phyloP scores from a whole-genome alignment of 2,888 invertebrate species.

The Tachina lurida region DNA sequence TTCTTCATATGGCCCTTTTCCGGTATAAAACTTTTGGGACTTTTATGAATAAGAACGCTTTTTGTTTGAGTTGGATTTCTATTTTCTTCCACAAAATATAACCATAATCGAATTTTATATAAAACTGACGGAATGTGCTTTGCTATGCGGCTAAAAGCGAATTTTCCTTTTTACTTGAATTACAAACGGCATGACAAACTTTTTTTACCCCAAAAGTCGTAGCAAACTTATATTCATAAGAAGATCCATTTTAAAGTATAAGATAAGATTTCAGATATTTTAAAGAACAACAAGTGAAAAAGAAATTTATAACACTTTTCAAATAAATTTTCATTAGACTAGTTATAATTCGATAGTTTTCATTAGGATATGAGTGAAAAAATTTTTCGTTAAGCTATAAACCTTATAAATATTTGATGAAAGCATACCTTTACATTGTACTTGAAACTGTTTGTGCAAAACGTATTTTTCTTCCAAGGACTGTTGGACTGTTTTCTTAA shows the following conservation, averaged over 20 bases:
- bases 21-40: too few relatives aligned
- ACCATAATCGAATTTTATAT: too few relatives aligned
- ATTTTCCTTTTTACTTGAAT: background rate
- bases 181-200: background rate
- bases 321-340: too few relatives aligned
- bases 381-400: background rate
- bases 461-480: conserved; percentile 15
- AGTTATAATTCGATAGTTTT: too few relatives aligned
- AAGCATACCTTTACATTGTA: conserved; percentile 12
- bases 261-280: conserved; percentile 2
- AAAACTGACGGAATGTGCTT: too few relatives aligned
- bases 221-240: background rate
- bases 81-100: too few relatives aligned
- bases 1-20: too few relatives aligned
- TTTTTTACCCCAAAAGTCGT: background rate
- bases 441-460: background rate
- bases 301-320: background rate
- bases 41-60: too few relatives aligned
- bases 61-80: too few relatives aligned
- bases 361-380: background rate
- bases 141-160: too few relatives aligned
- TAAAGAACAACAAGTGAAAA: background rate
- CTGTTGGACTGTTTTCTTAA: conserved; percentile 30
- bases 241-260: background rate
- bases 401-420: background rate